These are phyloP conservation scores for Lanius ludovicianus DNA, from an alignment of 2,113 vertebrate genomes.

Conservation along the genomic window DNA sequence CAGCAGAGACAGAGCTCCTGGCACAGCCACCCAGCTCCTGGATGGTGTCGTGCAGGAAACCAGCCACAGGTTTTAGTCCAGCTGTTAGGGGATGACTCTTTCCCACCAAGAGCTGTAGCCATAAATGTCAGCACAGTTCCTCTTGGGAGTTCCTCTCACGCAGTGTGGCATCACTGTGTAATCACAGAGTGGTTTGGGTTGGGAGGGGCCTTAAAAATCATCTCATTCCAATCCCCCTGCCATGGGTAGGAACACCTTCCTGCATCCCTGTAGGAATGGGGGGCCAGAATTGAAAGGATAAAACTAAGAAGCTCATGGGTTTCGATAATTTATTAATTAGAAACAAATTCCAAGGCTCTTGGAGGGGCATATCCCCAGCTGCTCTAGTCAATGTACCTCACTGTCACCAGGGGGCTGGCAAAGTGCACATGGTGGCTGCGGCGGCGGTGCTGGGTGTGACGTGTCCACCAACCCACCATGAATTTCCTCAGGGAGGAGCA, in stretches of 20 bases:
- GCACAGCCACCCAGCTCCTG: neutral
- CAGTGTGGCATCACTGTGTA: neutral
- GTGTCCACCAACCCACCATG: neutral
- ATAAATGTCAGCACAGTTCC: accelerated
- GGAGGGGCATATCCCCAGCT: accelerated
- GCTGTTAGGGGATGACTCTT: neutral
- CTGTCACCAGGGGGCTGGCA: neutral
- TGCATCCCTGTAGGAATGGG: neutral
- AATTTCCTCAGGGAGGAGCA: neutral
- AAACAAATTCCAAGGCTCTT: accelerated
- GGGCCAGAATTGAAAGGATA: neutral
- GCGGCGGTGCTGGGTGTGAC: neutral
- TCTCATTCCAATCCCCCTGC: neutral
- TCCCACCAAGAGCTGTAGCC: neutral
- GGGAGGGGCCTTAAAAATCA: too few species aligned
- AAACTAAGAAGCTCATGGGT: accelerated
- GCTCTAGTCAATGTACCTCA: neutral
- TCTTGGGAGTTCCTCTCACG: neutral
- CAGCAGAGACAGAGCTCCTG: neutral
- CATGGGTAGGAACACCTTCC: neutral
- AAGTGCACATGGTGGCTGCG: neutral
- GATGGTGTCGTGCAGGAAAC: neutral
- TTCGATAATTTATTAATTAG: neutral
- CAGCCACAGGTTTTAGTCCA: neutral
- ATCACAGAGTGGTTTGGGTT: accelerated